phyloP scores from a whole-genome alignment of 1,140 invertebrate genomes.

The Hyles vespertilio region DNA sequence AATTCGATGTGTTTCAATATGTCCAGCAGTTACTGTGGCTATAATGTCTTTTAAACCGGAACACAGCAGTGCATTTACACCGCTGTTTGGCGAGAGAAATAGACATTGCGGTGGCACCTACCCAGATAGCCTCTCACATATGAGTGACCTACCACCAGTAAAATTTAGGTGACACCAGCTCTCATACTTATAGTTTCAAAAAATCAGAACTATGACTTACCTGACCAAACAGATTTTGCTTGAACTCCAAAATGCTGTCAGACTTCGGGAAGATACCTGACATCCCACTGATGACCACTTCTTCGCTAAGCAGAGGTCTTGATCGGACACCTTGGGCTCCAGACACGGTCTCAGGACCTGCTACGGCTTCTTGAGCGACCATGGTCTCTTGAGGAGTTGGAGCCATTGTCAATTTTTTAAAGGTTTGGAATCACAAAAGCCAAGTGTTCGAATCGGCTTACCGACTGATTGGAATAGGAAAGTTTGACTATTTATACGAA shows the following conservation, averaged over 20 bases:
- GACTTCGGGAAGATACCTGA: slow-evolving; percentile 11
- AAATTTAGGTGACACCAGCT: too few relatives aligned
- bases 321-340: neutral
- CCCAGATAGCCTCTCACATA: too few relatives aligned
- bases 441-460: neutral
- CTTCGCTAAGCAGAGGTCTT: slow-evolving; percentile 5
- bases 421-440: neutral
- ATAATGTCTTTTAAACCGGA: too few relatives aligned
- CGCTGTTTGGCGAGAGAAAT: too few relatives aligned
- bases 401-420: neutral
- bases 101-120: too few relatives aligned
- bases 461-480: neutral
- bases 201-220: neutral
- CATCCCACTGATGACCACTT: slow-evolving; percentile 14
- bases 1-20: too few relatives aligned
- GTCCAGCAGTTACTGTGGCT: too few relatives aligned
- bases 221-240: slow-evolving; percentile 9
- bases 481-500: slow-evolving; percentile 2
- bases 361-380: neutral
- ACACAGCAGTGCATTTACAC: too few relatives aligned
- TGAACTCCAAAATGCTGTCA: slow-evolving; percentile 10
- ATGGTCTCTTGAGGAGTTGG: slow-evolving; percentile 6
- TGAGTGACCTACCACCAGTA: too few relatives aligned
- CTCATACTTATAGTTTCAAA: too few relatives aligned
- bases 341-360: neutral